Base-by-base conservation (phyloP, 2,888 invertebrate species). In the Agriopis leucophaearia region DNA sequence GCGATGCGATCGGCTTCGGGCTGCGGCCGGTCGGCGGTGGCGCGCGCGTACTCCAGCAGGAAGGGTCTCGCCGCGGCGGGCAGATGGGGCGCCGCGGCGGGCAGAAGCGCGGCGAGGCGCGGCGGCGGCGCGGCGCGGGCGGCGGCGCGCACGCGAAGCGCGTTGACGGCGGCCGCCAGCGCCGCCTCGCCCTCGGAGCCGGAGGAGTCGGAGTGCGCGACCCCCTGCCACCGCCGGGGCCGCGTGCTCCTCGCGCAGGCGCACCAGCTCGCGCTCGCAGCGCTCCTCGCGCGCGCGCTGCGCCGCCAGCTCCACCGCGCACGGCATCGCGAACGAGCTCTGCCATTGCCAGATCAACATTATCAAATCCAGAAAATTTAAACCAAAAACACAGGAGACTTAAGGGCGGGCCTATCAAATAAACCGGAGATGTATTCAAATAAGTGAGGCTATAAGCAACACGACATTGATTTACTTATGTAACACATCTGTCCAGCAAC, bases 121-220 rank as follows among this genome's bases (percentile, higher is more conserved):
- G 52, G 61, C 38, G 60, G 56, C 15, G 48, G 51, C 27, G 60
- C 63, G 62, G 15, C 47, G 55, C 27, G 56, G 52, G 62, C 64
- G 64, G 58, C 38, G 47, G 48, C 52, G 45, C 51, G 69, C 71
- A 75, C 78, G 27, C 57, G 60, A 61, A 80, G 76, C 61, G 75
- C 77, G 57, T 54, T 56, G 66, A 76, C 79, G 18, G 78, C 81
- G 18, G 76, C 79, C 60, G 79, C 80, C 63, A 81, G 77, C 73
- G 71, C 75, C 36, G 74, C 78, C 71, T 83, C 85, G 65, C 78
- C 77, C 73, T 85, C 84, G 2, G 85, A 83, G 52, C 83, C 77
- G 70, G 81, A 81, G 44, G 85, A 82, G 74, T 83, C 83, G 48
- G 77, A 72, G 72, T 64, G 78, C 62, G 70, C 60, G 58, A 60